Evolutionary conservation across 2,888 invertebrate genomes (phyloP).

Genomic region (Lingula anatina): DNA sequence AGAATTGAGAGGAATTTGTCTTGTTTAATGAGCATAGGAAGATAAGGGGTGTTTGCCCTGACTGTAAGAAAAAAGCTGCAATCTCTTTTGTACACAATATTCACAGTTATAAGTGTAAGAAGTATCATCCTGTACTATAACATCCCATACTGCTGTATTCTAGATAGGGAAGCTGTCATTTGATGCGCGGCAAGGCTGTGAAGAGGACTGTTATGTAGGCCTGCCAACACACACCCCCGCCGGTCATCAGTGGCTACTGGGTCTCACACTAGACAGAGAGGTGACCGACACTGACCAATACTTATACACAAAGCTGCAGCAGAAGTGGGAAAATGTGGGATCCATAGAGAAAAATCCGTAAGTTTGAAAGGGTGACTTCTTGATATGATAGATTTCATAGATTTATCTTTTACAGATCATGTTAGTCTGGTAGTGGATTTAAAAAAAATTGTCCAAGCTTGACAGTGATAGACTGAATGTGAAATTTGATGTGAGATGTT

Average conservation of each 20-base stretch:
- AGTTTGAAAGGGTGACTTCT: conserved; percentile 7
- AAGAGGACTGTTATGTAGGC: conserved; percentile 71
- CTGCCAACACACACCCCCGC: conserved; percentile 63
- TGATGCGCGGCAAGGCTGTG: conserved; percentile 69
- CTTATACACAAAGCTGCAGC: conserved; percentile 62
- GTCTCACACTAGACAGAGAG: conserved; percentile 62
- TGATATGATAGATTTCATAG: conserved; percentile 1
- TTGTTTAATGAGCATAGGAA: too few species aligned
- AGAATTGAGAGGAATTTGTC: too few species aligned
- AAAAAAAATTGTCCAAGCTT: too few species aligned
- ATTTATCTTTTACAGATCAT: not conserved
- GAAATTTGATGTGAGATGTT: too few species aligned
- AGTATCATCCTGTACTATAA: too few species aligned
- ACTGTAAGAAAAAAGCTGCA: too few species aligned
- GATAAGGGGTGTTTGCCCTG: too few species aligned
- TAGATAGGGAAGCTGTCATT: conserved; percentile 62
- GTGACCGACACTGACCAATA: conserved; percentile 68
- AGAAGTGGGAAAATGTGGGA: conserved; percentile 55
- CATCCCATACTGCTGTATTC: too few species aligned
- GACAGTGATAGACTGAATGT: too few species aligned
- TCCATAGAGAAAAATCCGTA: conserved; percentile 32
- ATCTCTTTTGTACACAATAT: too few species aligned
- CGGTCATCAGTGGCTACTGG: conserved; percentile 66
- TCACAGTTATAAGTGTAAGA: too few species aligned
- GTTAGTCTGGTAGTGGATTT: not conserved